phyloP scores from a whole-genome alignment of 2,797 vertebrate genomes.

The Linurgus olivaceus region DNA sequence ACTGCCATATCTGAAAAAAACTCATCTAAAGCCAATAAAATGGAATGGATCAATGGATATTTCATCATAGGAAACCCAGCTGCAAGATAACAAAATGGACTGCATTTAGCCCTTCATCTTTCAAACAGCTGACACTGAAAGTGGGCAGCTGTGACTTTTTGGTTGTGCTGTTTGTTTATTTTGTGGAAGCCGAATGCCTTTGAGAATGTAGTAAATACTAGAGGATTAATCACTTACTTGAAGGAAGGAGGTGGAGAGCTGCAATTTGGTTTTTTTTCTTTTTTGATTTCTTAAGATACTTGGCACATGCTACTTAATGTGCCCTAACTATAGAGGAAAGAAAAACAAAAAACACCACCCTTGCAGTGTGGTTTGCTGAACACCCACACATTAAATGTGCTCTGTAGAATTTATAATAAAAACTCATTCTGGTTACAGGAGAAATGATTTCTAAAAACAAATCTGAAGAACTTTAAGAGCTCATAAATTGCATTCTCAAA shows the following conservation, averaged over 20 bases:
- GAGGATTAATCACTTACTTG: conserved; percentile 17
- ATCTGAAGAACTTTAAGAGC: conserved; percentile 7
- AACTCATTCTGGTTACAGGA: conserved; percentile 8
- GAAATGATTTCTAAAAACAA: conserved; percentile 21
- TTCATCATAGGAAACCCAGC: conserved; percentile 45
- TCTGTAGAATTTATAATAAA: conserved; percentile 45
- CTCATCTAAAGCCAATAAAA: conserved; percentile 14
- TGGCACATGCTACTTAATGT: background rate
- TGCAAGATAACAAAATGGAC: conserved; percentile 11
- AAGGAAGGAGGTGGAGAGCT: background rate
- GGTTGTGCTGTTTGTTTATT: background rate
- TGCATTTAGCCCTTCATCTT: background rate
- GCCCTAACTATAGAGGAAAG: conserved; percentile 1
- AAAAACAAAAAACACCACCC: background rate
- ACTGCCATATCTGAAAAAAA: background rate
- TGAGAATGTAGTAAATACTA: background rate
- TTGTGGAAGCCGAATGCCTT: background rate
- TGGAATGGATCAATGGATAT: conserved; percentile 24
- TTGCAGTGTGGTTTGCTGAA: conserved; percentile 60
- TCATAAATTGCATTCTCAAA: background rate
- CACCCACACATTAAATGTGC: conserved; percentile 52
- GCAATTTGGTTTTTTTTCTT: background rate
- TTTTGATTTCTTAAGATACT: conserved; percentile 40
- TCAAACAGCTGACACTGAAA: background rate
- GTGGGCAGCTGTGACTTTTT: conserved; percentile 8